A percentile compares a stretch with the other conserved stretches of the same genome.
These are phyloP conservation scores for Akabosia matsudoensis DNA, from an alignment of 1,140 invertebrate genomes.

Conservation along the genomic window DNA sequence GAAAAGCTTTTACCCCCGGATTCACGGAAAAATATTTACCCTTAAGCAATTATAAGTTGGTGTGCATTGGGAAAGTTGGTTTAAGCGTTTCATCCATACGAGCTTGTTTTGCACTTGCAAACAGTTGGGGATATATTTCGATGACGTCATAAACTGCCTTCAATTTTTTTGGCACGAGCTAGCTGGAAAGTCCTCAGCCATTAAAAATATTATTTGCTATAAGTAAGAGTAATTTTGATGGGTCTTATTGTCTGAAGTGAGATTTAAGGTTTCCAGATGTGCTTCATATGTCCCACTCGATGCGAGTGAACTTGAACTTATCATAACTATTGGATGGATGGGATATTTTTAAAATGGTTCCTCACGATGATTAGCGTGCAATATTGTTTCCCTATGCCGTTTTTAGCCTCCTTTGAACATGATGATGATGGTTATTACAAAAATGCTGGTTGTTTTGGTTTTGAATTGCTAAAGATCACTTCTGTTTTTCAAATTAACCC, in stretches of 20 bases:
- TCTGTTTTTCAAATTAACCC: no score
- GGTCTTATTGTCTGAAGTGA: no score
- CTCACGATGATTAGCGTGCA: no score
- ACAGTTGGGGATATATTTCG: not conserved
- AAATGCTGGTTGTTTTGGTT: no score
- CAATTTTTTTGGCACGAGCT: constrained; percentile 4
- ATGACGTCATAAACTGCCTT: constrained; percentile 9
- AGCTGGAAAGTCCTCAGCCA: constrained; percentile 1
- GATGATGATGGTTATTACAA: no score
- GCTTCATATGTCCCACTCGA: not conserved
- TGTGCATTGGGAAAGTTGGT: not conserved
- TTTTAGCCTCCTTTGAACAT: no score
- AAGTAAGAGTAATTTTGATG: no score
- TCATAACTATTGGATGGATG: no score
- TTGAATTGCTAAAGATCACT: no score
- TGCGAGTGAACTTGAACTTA: not conserved
- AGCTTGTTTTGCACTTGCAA: not conserved
- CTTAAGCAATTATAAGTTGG: not conserved
- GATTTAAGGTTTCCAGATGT: not conserved
- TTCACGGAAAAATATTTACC: not conserved
- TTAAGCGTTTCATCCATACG: not conserved
- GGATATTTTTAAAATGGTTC: no score
- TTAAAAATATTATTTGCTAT: no score
- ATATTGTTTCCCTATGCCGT: no score
- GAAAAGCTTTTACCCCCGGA: not conserved